phyloP scores from a whole-genome alignment of 2,797 vertebrate species.

The Serranus cabrilla region DNA sequence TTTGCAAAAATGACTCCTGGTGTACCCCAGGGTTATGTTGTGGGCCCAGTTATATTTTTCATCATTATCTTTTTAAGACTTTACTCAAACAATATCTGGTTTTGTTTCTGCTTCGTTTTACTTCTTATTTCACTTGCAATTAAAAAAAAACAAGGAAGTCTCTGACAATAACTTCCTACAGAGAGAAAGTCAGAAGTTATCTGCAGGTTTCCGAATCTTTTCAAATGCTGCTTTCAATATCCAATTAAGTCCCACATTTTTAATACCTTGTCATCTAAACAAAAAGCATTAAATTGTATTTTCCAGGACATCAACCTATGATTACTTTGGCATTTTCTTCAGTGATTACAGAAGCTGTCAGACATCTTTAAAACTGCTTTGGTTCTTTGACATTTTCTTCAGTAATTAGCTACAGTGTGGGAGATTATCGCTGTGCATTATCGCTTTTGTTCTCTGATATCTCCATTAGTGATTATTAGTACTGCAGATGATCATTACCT shows the following conservation, averaged over 20 bases:
- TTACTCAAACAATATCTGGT: not conserved
- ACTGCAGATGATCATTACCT: not conserved
- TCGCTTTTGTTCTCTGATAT: not conserved
- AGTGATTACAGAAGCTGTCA: slow-evolving; percentile 16
- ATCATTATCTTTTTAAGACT: not conserved
- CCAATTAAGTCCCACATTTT: not conserved
- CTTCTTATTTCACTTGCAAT: not conserved
- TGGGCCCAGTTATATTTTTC: not conserved
- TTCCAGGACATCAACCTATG: not conserved
- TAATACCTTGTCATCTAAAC: not conserved
- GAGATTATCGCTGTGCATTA: slow-evolving; percentile 25
- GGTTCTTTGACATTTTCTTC: slow-evolving; percentile 46
- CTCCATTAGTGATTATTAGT: not conserved
- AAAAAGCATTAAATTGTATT: not conserved
- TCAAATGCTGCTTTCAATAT: not conserved
- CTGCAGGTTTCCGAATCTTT: not conserved
- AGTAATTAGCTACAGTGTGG: slow-evolving; percentile 21
- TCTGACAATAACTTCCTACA: not conserved
- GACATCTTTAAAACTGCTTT: slow-evolving; percentile 5
- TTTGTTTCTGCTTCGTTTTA: not conserved
- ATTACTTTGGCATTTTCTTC: slow-evolving; percentile 41
- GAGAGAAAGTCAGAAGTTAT: not conserved
- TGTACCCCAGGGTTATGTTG: not conserved
- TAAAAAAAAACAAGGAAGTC: not conserved
- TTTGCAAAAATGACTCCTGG: not conserved